Percentiles rank a stretch among this genome's conserved stretches.
Conservation (phyloP, 2,113 vertebrate genomes). For the Gobius niger region DNA sequence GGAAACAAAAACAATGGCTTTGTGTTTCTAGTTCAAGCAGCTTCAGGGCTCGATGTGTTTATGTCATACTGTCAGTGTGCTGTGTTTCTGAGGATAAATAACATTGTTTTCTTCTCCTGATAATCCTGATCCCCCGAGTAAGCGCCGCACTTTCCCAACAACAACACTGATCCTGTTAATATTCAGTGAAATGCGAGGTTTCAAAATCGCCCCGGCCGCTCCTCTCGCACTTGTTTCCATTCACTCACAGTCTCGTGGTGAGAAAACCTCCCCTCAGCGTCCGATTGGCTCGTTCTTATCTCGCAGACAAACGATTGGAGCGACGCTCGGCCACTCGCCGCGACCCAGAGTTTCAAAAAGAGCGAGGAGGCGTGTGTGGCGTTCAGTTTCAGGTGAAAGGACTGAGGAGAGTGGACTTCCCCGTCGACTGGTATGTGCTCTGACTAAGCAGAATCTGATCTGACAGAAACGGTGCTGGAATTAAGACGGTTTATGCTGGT, state of each 20-base stretch:
- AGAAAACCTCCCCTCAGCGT: not conserved
- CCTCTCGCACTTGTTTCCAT: constrained; percentile 20
- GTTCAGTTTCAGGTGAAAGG: no score
- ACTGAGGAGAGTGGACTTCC: no score
- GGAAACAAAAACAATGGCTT: not conserved
- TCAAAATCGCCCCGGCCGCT: constrained; percentile 7
- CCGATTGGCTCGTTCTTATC: constrained; percentile 17
- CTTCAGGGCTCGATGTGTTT: no score
- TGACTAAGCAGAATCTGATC: not conserved
- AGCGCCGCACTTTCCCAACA: not conserved
- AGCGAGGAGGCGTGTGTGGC: not conserved
- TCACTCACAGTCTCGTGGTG: not conserved
- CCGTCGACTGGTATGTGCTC: not conserved
- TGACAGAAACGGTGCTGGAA: no score
- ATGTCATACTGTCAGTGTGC: no score
- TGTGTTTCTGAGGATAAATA: no score
- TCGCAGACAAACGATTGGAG: constrained; percentile 39
- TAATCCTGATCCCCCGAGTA: not conserved
- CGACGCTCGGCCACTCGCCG: not conserved
- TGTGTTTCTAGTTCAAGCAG: no score
- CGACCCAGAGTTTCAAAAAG: constrained; percentile 23
- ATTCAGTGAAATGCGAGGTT: not conserved
- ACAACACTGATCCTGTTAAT: not conserved
- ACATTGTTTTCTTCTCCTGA: not conserved
- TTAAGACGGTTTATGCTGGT: no score